These are phyloP conservation scores for Palythoa caribaeorum DNA, from an alignment of 92 coral and sea anemone species.

Conservation along the genomic window DNA sequence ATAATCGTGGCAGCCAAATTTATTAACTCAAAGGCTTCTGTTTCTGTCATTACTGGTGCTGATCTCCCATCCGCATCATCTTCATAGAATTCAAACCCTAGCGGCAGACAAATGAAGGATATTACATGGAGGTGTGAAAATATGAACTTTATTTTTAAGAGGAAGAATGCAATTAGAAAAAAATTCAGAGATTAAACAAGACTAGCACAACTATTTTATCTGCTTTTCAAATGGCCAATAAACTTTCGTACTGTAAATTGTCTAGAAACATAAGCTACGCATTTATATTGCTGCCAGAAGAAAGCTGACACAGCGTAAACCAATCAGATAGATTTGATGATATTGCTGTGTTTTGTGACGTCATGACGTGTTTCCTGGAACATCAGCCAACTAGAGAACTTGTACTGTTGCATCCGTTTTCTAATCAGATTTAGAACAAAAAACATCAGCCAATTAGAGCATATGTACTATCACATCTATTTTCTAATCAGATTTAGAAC, in stretches of 20 bases:
- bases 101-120: not conserved
- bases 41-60: constrained; percentile 89
- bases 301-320: not conserved
- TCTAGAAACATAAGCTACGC: no score
- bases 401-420: not conserved
- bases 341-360: not conserved
- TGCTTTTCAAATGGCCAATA: no score
- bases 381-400: no score
- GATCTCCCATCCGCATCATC: constrained; percentile 40
- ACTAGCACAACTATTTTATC: no score
- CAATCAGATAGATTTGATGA: not conserved
- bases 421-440: no score
- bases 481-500: not conserved
- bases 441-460: no score
- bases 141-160: no score
- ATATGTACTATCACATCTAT: not conserved
- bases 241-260: no score
- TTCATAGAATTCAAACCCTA: constrained; percentile 16
- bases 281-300: no score
- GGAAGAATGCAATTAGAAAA: no score
- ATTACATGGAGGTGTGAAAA: not conserved
- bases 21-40: constrained; percentile 88
- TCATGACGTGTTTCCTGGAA: no score
- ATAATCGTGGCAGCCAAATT: constrained; percentile 91
- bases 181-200: no score